Conservation (phyloP, 2,113 vertebrate genomes). For the Takifugu flavidus region DNA sequence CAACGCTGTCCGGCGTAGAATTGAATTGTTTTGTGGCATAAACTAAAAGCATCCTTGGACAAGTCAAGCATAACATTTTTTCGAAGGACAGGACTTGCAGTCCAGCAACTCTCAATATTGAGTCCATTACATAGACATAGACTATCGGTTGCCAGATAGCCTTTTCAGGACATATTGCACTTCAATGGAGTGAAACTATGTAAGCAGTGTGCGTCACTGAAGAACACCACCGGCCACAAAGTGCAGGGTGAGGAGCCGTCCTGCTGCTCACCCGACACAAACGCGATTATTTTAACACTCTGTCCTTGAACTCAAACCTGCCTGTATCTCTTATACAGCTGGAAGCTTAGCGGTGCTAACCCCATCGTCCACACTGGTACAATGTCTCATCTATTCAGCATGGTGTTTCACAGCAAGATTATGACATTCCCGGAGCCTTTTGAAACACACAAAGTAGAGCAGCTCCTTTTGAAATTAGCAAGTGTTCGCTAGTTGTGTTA, state of each 20-base stretch:
- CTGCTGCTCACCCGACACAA: not conserved
- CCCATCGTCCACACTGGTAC: conserved; percentile 12
- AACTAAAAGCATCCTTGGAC: no score
- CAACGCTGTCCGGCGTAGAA: no score
- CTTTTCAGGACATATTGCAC: not conserved
- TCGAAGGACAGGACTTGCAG: not conserved
- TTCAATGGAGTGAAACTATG: not conserved
- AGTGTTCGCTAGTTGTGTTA: conserved; percentile 26
- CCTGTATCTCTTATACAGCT: conserved; percentile 20
- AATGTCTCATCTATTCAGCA: conserved; percentile 38
- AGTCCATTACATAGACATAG: not conserved
- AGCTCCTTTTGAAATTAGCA: conserved; percentile 27
- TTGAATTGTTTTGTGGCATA: no score
- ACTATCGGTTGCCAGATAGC: conserved; percentile 2
- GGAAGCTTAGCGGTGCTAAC: conserved; percentile 11
- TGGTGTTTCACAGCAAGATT: conserved; percentile 28
- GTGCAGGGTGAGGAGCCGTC: not conserved
- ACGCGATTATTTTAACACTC: conserved; percentile 8
- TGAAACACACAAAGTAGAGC: conserved; percentile 30
- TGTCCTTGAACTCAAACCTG: conserved; percentile 29
- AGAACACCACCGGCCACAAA: not conserved
- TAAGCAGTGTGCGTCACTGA: not conserved
- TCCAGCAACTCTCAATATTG: not conserved
- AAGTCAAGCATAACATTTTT: not conserved
- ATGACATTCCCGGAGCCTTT: conserved; percentile 13